Conservation (phyloP, 1,140 invertebrate genomes). For the Ylistrum balloti region DNA sequence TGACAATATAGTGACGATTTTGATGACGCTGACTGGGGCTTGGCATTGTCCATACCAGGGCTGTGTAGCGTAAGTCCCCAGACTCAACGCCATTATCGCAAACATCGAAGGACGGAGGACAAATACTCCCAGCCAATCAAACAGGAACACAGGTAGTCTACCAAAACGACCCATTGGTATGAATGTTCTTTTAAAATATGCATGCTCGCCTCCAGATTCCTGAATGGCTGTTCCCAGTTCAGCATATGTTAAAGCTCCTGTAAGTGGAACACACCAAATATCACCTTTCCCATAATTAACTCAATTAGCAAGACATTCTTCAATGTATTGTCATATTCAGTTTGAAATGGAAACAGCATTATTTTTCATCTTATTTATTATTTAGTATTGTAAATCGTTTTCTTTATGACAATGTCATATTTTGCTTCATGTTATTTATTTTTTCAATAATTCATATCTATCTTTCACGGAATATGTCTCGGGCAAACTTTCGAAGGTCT, state of each 20-base stretch:
- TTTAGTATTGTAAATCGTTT: no score
- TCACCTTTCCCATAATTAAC: neutral
- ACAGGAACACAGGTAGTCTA: conserved; percentile 88
- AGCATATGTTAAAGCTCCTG: conserved; percentile 91
- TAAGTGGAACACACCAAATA: neutral
- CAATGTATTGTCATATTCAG: no score
- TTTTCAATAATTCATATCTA: no score
- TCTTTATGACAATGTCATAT: no score
- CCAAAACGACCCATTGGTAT: conserved; percentile 60
- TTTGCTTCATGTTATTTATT: no score
- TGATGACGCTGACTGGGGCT: conserved; percentile 64
- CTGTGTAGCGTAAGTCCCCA: conserved; percentile 94
- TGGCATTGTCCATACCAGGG: conserved; percentile 88
- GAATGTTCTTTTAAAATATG: conserved; percentile 75
- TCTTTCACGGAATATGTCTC: no score
- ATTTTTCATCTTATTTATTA: no score
- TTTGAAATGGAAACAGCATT: no score
- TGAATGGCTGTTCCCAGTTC: conserved; percentile 88
- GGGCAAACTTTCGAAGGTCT: no score
- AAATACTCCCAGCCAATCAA: conserved; percentile 90
- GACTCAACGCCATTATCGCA: conserved; percentile 95
- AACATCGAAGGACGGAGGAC: conserved; percentile 86
- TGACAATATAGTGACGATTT: conserved; percentile 65
- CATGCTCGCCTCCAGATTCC: conserved; percentile 77
- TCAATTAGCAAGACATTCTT: no score